phyloP scores from a whole-genome alignment of 2,888 invertebrate species.

The Plebejus argus region DNA sequence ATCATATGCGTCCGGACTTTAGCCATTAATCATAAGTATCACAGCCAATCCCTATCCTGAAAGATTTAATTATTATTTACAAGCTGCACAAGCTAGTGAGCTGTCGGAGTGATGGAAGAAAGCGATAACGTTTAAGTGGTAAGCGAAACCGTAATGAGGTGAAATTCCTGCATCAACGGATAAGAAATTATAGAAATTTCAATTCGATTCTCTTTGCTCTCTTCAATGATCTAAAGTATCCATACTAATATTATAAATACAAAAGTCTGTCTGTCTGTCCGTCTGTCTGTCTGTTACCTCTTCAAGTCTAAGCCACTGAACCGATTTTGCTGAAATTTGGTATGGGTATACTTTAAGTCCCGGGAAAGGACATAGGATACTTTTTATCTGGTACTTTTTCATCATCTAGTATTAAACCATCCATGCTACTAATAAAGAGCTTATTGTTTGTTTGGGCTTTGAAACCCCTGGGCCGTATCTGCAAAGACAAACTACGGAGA shows the following conservation, averaged over 20 bases:
- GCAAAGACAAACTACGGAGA: no score
- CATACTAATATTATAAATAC: not conserved
- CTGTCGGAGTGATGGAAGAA: not conserved
- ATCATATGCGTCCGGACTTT: not conserved
- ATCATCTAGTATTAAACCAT: no score
- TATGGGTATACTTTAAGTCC: no score
- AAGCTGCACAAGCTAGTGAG: not conserved
- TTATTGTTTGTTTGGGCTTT: no score
- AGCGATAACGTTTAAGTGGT: slow-evolving; percentile 1
- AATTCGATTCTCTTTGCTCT: not conserved
- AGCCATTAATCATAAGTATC: not conserved
- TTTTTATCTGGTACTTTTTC: no score
- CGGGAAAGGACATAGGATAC: no score
- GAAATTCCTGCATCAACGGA: not conserved
- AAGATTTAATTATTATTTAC: not conserved
- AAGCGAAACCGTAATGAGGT: not conserved
- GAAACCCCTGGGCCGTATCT: no score
- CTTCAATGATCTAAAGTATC: not conserved
- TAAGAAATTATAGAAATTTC: not conserved
- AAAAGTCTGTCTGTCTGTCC: no score
- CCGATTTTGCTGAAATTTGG: no score
- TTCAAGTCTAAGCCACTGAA: no score
- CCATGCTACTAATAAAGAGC: no score
- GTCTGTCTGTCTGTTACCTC: no score
- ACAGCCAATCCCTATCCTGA: not conserved